Conservation (phyloP, 2,888 invertebrate species). For the Hirtodrosophila alboralis region DNA sequence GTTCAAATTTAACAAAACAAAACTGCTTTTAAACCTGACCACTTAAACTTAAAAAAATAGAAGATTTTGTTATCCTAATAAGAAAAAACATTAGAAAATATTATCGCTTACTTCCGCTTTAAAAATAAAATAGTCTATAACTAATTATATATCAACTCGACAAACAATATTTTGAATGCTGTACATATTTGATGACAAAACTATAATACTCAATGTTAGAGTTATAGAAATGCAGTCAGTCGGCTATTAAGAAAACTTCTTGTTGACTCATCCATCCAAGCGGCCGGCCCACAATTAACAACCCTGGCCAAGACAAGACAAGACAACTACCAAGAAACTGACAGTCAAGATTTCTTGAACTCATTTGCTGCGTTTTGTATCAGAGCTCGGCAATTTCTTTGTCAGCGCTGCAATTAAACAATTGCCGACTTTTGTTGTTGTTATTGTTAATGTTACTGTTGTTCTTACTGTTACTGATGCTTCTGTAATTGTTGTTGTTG, state of each 20-base stretch:
- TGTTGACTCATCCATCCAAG: slow-evolving; percentile 72
- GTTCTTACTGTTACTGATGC: slow-evolving; percentile 23
- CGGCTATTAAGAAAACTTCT: slow-evolving; percentile 74
- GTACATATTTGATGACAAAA: no score
- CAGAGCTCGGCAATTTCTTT: slow-evolving; percentile 69
- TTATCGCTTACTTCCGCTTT: no score
- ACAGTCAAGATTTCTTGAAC: slow-evolving; percentile 66
- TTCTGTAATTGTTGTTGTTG: slow-evolving; percentile 32
- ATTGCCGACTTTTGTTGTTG: slow-evolving; percentile 60
- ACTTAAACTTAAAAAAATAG: no score
- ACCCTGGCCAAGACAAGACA: slow-evolving; percentile 21
- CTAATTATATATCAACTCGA: no score
- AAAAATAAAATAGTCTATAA: no score
- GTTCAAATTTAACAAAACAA: no score
- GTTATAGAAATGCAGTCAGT: slow-evolving; percentile 52
- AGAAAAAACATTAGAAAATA: slow-evolving; percentile 22
- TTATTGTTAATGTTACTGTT: slow-evolving; percentile 19
- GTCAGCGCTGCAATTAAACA: slow-evolving; percentile 74
- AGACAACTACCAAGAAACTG: slow-evolving; percentile 61
- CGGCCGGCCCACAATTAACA: slow-evolving; percentile 64
- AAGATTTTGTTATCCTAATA: no score
- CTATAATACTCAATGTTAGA: no score
- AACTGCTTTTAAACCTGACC: no score
- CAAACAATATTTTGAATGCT: no score
- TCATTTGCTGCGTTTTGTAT: slow-evolving; percentile 68